Conservation (phyloP, 2,113 vertebrate species). For the human region DNA sequence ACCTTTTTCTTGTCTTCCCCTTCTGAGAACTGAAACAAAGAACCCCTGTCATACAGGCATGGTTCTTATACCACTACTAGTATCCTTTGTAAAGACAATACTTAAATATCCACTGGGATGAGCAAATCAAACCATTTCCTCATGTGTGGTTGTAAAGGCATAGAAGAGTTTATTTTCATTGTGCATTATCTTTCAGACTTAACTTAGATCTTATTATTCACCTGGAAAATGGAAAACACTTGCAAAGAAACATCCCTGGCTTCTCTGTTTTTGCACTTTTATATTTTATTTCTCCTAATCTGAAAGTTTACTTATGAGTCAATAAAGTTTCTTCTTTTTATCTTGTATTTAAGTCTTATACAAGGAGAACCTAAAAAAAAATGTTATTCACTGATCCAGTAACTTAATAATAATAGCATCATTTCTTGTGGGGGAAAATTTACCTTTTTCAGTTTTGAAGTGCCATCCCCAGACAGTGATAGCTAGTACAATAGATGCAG, state of each 20-base stretch:
- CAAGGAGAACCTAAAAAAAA: neutral
- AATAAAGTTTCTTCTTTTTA: neutral
- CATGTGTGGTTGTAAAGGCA: neutral
- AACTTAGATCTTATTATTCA: neutral
- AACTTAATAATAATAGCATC: neutral
- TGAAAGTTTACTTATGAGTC: neutral
- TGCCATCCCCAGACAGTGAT: neutral
- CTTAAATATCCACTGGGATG: neutral
- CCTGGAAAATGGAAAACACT: neutral
- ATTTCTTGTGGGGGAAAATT: neutral
- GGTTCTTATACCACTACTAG: neutral
- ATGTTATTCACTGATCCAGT: neutral
- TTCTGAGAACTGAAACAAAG: neutral
- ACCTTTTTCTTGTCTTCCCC: neutral
- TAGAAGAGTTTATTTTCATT: neutral
- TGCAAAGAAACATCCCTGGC: neutral
- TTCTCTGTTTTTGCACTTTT: neutral
- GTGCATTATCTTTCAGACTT: neutral
- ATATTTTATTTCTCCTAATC: neutral
- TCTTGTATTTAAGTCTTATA: neutral
- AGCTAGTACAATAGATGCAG: neutral
- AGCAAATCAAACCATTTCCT: neutral
- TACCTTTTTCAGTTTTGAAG: neutral
- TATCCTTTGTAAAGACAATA: neutral
- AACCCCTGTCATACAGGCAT: neutral